A percentile compares a stretch with the other conserved stretches of the same genome.
Evolutionary conservation across 2,888 invertebrate genomes (phyloP).

Genomic region (Rhaphigaster nebulosa): DNA sequence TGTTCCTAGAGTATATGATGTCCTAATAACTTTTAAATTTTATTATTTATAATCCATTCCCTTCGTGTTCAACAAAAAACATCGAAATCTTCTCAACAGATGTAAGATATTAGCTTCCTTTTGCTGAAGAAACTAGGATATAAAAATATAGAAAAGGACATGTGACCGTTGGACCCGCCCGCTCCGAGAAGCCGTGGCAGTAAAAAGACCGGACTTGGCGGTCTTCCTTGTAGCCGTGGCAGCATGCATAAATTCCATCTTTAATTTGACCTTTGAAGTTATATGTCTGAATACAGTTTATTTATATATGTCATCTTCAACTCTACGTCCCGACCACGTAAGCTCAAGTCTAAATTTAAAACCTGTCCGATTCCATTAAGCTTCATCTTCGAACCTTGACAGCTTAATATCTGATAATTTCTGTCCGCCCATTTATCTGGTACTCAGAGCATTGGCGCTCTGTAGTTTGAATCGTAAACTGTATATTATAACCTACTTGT

Average conservation of each 20-base stretch:
- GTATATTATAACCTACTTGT: neutral
- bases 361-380: slow-evolving; percentile 41
- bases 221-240: slow-evolving; percentile 11
- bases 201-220: slow-evolving; percentile 39
- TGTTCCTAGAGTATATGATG: neutral
- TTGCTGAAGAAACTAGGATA: slow-evolving; percentile 2
- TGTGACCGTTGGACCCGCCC: neutral
- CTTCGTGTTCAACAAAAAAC: neutral
- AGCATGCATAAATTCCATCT: slow-evolving; percentile 27
- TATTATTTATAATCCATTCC: neutral
- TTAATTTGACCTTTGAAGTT: slow-evolving; percentile 35
- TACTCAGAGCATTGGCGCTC: neutral
- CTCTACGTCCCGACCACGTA: neutral
- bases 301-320: slow-evolving; percentile 45
- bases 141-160: slow-evolving; percentile 21
- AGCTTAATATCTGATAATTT: slow-evolving; percentile 21
- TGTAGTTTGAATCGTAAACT: neutral
- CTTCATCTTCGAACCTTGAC: slow-evolving; percentile 13
- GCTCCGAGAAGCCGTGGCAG: neutral
- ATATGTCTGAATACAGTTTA: slow-evolving; percentile 29
- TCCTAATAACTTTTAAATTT: neutral
- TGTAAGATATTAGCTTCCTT: neutral
- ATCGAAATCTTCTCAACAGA: slow-evolving; percentile 26
- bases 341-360: slow-evolving; percentile 10
- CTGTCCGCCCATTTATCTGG: neutral